These are phyloP conservation scores for Ochropleura leucogaster DNA, from an alignment of 2,888 invertebrate species.

Conservation along the genomic window DNA sequence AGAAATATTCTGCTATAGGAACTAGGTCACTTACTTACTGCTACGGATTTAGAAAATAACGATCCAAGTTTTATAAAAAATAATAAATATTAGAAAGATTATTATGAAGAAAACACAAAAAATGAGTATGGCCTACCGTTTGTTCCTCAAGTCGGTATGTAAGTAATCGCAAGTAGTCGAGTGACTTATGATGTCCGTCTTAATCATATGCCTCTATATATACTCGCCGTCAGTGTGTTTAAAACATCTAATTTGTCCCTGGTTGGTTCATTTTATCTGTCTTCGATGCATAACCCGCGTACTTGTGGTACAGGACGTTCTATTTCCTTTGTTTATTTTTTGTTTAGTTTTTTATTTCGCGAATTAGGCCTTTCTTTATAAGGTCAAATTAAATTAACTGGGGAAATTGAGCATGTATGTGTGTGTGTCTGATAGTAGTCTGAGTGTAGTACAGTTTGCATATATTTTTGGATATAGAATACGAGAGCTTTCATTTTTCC, in stretches of 20 bases:
- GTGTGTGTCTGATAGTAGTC: not conserved
- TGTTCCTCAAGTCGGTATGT: slow-evolving; percentile 58
- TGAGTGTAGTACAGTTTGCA: not conserved
- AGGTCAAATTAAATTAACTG: not conserved
- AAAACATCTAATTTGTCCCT: slow-evolving; percentile 85
- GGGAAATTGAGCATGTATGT: not conserved
- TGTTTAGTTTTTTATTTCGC: not conserved
- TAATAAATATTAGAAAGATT: not conserved
- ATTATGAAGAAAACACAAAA: slow-evolving; percentile 1
- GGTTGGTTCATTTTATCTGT: slow-evolving; percentile 77
- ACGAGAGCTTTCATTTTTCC: not conserved
- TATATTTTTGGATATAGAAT: not conserved
- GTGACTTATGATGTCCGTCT: slow-evolving; percentile 78
- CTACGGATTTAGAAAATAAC: not conserved
- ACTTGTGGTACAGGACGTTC: slow-evolving; percentile 63
- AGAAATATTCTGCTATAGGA: not conserved
- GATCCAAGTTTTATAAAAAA: not conserved
- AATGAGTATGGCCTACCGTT: slow-evolving; percentile 72
- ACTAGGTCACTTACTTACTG: too few relatives aligned
- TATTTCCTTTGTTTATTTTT: slow-evolving; percentile 19
- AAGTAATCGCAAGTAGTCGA: slow-evolving; percentile 71
- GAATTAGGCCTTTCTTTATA: not conserved
- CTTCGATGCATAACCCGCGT: slow-evolving; percentile 77
- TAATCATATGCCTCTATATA: slow-evolving; percentile 80
- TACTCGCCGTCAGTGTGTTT: slow-evolving; percentile 74